Evolutionary conservation across 1,140 invertebrate species (phyloP).

Genomic region (Drosophila watanabei): DNA sequence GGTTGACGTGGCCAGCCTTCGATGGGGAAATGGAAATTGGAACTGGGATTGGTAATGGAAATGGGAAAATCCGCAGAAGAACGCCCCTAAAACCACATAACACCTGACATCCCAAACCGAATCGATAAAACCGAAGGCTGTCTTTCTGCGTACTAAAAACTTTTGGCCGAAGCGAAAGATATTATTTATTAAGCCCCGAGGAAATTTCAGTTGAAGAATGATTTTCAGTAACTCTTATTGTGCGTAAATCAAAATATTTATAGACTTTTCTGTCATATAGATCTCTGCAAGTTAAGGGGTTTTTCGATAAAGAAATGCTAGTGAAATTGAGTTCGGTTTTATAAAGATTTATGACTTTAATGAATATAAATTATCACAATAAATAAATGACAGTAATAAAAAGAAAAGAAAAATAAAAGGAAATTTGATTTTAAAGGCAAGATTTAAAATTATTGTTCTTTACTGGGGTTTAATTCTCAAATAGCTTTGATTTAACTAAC

Average conservation of each 20-base stretch:
- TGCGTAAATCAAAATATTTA: constrained; percentile 6
- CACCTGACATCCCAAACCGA: constrained; percentile 18
- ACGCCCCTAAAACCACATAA: constrained; percentile 11
- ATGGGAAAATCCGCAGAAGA: constrained; percentile 19
- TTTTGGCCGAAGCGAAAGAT: neutral
- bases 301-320: neutral
- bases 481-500: neutral
- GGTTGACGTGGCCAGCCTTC: constrained; percentile 33
- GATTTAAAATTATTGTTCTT: neutral
- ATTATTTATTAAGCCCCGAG: neutral
- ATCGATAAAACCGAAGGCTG: constrained; percentile 17
- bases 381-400: neutral
- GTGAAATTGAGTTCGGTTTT: neutral
- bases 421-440: neutral
- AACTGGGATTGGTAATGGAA: constrained; percentile 13
- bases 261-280: neutral
- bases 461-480: too few species aligned
- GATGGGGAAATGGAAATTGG: constrained; percentile 8
- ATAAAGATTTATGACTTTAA: too few species aligned
- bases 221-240: neutral
- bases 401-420: neutral
- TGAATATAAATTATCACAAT: neutral
- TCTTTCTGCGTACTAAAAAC: constrained; percentile 10
- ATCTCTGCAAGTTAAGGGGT: neutral
- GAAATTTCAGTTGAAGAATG: neutral